Evolutionary conservation across 2,113 vertebrate genomes (phyloP), one percentile per base, ranked within the genome.

Genomic region (Lipophrys pholis): DNA sequence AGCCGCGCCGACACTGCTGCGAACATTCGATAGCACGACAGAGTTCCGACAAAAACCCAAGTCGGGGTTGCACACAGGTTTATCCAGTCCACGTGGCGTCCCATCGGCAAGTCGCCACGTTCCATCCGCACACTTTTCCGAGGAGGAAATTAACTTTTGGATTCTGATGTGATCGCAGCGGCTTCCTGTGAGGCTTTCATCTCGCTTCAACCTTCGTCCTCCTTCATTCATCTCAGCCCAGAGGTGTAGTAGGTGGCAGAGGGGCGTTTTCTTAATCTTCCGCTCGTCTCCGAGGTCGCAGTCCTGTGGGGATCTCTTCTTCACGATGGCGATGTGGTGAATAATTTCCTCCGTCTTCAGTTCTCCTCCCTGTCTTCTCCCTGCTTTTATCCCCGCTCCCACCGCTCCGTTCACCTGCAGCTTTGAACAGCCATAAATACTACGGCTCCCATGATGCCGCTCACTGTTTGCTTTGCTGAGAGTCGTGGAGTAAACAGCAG

Each of bases 161-260:
- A 56, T 51, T 78, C 42, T 60, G 46, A 73, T 86, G 52, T 39
- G 51, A 68, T 57, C 10, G 12, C 11, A 11, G 9, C 21, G 7
- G 42, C 53, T 72, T 79, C 59, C 55, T 80, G 72, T 73, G 67
- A 71, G 61, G 21, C 63, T 83, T 59, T 61, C 45, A 56, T 82
- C 74, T 48, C 9, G 6, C 70, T 83, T 49, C 62, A 62, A 52
- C 73, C 66, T 65, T 87, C 73, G 80, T 85, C 76, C 66, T 69
- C 49, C 55, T 70, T 76, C 55, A 49, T 86, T 76, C 64, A 67
- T 82, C 71, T 65, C 21, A 21, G 59, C 51, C 75, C 54, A 30
- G 49, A 64, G 80, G 63, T 36, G 61, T 46, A 2, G 72, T 77
- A 73, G 83, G 79, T 81, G 78, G 71, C 53, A 61, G 40, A 30